These are phyloP conservation scores for Clepsis dumicolana DNA, from an alignment of 2,888 invertebrate genomes.

Conservation along the genomic window DNA sequence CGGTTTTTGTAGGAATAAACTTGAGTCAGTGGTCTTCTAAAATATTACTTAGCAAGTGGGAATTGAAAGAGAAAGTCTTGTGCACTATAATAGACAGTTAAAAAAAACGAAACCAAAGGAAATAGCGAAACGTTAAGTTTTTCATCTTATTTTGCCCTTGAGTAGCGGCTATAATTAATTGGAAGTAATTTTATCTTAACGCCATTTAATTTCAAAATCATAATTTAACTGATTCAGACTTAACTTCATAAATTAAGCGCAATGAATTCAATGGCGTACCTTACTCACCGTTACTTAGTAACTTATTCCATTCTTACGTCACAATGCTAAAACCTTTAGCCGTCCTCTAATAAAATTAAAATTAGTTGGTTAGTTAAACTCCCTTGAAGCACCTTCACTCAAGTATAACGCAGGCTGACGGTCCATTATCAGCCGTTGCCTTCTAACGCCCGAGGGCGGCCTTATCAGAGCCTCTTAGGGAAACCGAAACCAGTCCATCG, in stretches of 20 bases:
- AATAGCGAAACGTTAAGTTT: too few species aligned
- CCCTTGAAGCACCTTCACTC: conserved; percentile 8
- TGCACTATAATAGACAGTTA: too few species aligned
- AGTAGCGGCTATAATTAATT: too few species aligned
- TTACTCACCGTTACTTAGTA: neutral
- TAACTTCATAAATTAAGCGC: neutral
- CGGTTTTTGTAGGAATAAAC: neutral
- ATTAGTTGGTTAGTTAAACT: conserved; percentile 17
- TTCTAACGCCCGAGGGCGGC: conserved; percentile 53
- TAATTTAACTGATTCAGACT: neutral
- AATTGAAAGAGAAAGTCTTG: too few species aligned
- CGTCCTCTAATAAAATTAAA: conserved; percentile 22
- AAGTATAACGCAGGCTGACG: conserved; percentile 43
- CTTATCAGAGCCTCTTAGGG: conserved; percentile 56
- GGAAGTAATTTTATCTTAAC: too few species aligned
- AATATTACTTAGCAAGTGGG: too few species aligned
- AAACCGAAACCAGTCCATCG: conserved; percentile 53
- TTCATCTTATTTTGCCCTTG: too few species aligned
- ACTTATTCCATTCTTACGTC: conserved; percentile 4
- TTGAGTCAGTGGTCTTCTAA: too few species aligned
- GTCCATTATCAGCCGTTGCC: conserved; percentile 62
- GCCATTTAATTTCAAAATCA: neutral
- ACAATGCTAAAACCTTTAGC: conserved; percentile 9
- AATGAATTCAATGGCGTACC: neutral
- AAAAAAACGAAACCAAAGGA: too few species aligned